Conservation (phyloP, 2,113 vertebrate genomes). For the Mirounga angustirostris region DNA sequence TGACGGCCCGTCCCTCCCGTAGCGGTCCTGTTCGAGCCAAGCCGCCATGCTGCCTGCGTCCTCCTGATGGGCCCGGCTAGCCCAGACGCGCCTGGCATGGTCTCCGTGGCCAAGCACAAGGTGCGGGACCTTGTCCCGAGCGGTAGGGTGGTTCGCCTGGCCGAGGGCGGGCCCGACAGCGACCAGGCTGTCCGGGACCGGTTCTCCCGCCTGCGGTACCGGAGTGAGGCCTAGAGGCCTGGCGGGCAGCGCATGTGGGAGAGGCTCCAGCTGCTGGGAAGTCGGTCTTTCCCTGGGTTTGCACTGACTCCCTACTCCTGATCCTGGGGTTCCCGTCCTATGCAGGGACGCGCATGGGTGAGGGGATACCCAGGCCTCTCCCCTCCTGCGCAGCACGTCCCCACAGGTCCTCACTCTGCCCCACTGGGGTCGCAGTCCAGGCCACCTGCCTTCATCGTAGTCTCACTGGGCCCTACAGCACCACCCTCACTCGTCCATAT, state of each 20-base stretch:
- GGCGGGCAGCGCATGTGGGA: fast-evolving
- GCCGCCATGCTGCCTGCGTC: conserved; percentile 95
- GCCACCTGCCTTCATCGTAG: neutral
- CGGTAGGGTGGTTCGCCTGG: conserved; percentile 88
- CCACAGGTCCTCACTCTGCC: neutral
- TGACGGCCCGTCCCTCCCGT: neutral
- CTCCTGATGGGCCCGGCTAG: conserved; percentile 88
- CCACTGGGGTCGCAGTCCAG: neutral
- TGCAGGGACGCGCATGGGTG: neutral
- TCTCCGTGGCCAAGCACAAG: conserved; percentile 93
- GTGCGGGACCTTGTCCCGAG: conserved; percentile 89
- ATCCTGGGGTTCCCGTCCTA: neutral
- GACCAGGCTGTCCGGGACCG: conserved; percentile 90
- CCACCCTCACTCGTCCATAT: neutral
- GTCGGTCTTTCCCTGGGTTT: neutral
- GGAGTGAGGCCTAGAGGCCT: conserved; percentile 77
- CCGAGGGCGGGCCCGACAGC: conserved; percentile 52
- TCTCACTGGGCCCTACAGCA: neutral
- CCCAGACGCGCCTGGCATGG: conserved; percentile 58
- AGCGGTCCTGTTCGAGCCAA: conserved; percentile 93
- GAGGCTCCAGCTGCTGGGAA: neutral
- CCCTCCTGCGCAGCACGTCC: neutral
- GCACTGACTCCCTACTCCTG: neutral
- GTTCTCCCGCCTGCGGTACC: conserved; percentile 93
- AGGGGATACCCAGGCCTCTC: neutral